Evolutionary conservation across 2,113 vertebrate species (phyloP).

Genomic region (Poicephalus meyeri): DNA sequence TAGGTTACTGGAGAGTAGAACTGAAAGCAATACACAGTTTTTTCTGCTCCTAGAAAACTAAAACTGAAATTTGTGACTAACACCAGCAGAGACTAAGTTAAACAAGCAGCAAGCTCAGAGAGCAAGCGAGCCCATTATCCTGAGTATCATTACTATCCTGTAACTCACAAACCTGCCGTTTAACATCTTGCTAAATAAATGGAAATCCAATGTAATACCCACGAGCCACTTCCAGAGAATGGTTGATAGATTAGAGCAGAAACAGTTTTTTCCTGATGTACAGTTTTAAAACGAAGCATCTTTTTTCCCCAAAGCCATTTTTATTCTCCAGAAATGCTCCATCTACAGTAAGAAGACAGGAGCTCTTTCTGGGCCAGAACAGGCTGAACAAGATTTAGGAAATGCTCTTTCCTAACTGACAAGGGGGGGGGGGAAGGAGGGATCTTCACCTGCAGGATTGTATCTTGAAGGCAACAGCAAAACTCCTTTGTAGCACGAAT

Average conservation of each 20-base stretch:
- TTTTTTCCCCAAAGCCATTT: background rate
- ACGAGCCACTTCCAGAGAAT: background rate
- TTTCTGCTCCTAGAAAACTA: background rate
- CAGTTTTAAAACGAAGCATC: background rate
- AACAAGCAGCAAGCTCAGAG: background rate
- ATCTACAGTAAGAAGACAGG: background rate
- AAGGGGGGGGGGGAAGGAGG: background rate
- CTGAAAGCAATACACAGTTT: background rate
- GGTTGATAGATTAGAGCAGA: background rate
- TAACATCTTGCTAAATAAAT: background rate
- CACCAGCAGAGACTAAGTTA: background rate
- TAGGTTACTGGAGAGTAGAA: background rate
- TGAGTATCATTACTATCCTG: background rate
- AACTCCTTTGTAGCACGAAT: background rate
- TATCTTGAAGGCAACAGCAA: background rate
- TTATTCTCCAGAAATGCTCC: background rate
- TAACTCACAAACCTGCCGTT: background rate
- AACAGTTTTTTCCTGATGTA: background rate
- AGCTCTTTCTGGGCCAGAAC: background rate
- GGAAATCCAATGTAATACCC: background rate
- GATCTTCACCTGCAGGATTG: background rate
- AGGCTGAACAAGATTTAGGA: background rate
- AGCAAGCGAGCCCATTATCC: background rate
- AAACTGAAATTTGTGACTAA: background rate
- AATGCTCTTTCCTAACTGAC: background rate